A percentile compares a stretch with the other conserved stretches of the same genome.
These are phyloP conservation scores for Diprion similis DNA, from an alignment of 1,140 invertebrate species.

Conservation along the genomic window DNA sequence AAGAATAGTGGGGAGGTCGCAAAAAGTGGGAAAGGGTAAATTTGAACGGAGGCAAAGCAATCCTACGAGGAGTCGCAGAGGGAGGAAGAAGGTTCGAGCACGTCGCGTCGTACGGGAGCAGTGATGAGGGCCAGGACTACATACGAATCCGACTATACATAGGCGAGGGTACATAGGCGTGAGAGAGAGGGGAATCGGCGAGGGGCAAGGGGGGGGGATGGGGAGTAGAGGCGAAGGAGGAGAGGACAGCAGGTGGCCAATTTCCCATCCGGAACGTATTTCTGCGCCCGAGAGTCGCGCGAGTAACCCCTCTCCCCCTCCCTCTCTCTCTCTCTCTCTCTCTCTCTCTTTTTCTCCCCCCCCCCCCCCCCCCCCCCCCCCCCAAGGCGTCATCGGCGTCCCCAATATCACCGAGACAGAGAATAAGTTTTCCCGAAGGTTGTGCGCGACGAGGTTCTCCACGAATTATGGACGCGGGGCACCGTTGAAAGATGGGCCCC, in stretches of 20 bases:
- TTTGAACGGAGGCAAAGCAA: too few relatives aligned
- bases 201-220: conserved; percentile 11
- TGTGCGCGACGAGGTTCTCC: background rate
- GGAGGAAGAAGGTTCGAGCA: background rate
- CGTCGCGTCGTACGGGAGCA: background rate
- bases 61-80: background rate
- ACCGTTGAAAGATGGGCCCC: too few relatives aligned
- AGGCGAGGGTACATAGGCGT: conserved; percentile 33
- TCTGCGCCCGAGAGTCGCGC: conserved; percentile 25
- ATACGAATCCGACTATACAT: conserved; percentile 17
- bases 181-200: conserved; percentile 12
- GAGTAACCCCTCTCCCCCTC: background rate
- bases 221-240: conserved; percentile 18
- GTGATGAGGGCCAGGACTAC: background rate
- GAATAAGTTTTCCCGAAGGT: background rate
- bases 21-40: too few relatives aligned
- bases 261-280: conserved; percentile 27
- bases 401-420: background rate
- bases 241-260: conserved; percentile 16
- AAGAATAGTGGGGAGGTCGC: background rate
- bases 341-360: background rate
- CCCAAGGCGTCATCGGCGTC: background rate
- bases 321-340: background rate
- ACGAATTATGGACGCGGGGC: too few relatives aligned
- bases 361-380: background rate